Evolutionary conservation across 92 coral and sea anemone species (phyloP).

Genomic region (Actinostola sp.): DNA sequence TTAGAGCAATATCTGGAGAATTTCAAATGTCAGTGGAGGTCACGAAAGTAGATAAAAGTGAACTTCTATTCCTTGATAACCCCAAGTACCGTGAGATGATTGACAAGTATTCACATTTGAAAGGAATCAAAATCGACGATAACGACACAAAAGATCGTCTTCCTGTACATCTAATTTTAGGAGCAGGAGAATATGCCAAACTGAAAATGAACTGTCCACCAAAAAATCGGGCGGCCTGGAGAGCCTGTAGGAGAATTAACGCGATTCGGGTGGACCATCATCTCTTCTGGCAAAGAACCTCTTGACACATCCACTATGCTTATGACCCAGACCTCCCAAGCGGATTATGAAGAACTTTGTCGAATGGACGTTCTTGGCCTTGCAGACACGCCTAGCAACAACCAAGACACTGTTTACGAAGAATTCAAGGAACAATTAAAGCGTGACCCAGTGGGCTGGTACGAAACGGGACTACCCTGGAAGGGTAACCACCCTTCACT

Average conservation of each 20-base stretch:
- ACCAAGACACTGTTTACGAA: not conserved
- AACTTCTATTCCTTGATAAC: too few relatives aligned
- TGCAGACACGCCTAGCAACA: not conserved
- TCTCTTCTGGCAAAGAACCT: not conserved
- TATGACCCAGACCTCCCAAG: not conserved
- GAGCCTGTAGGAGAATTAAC: not conserved
- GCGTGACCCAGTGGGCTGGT: not conserved
- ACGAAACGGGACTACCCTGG: slow-evolving; percentile 1
- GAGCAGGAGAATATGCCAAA: not conserved
- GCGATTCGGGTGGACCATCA: not conserved
- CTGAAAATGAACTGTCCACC: not conserved
- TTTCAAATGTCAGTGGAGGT: too few relatives aligned
- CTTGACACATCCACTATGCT: too few relatives aligned
- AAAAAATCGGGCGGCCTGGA: not conserved
- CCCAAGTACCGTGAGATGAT: too few relatives aligned
- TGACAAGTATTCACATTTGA: too few relatives aligned
- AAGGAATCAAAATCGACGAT: too few relatives aligned
- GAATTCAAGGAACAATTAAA: not conserved
- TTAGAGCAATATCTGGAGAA: too few relatives aligned
- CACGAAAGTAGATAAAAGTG: too few relatives aligned
- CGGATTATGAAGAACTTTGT: not conserved
- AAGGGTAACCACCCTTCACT: not conserved
- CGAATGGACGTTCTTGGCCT: not conserved
- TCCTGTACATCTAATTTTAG: too few relatives aligned
- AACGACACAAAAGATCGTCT: too few relatives aligned